phyloP scores from a whole-genome alignment of 2,888 invertebrate species.

The Lasioglossum lativentre region DNA sequence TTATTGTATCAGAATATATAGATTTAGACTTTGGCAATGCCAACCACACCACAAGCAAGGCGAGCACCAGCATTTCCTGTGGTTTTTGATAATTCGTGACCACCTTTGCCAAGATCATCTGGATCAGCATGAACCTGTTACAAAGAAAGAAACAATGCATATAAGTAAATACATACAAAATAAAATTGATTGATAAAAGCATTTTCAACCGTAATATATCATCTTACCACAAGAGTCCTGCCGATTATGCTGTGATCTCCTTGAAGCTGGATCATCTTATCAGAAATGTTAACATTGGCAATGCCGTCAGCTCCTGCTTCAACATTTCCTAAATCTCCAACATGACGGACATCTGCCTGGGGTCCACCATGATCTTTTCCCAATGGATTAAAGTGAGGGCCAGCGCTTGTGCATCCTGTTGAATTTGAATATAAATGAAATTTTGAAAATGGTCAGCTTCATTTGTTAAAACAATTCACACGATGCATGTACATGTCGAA shows the following conservation, averaged over 20 bases:
- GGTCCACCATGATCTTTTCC: conserved; percentile 94
- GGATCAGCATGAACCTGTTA: conserved; percentile 92
- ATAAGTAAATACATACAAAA: not conserved
- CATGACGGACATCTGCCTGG: conserved; percentile 90
- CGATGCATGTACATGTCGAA: not conserved
- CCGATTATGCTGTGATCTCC: conserved; percentile 93
- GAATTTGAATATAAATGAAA: not conserved
- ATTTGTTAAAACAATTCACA: not conserved
- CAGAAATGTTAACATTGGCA: conserved; percentile 88
- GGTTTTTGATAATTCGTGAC: conserved; percentile 95
- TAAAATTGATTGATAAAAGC: not conserved
- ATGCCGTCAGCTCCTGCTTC: conserved; percentile 88
- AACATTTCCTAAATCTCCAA: conserved; percentile 96
- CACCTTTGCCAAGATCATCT: conserved; percentile 97
- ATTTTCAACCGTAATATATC: not conserved
- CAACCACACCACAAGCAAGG: conserved; percentile 95
- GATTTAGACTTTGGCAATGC: conserved; percentile 86
- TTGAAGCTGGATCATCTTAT: conserved; percentile 88
- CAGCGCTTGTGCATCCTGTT: conserved; percentile 93
- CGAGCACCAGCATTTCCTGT: conserved; percentile 98
- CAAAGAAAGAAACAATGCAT: conserved; percentile 1
- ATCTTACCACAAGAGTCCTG: conserved; percentile 90
- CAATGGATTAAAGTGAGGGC: conserved; percentile 96
- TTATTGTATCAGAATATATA: conserved; percentile 1
- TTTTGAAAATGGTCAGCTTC: not conserved